Conservation (phyloP, 2,888 invertebrate species). For the Apoderus coryli region DNA sequence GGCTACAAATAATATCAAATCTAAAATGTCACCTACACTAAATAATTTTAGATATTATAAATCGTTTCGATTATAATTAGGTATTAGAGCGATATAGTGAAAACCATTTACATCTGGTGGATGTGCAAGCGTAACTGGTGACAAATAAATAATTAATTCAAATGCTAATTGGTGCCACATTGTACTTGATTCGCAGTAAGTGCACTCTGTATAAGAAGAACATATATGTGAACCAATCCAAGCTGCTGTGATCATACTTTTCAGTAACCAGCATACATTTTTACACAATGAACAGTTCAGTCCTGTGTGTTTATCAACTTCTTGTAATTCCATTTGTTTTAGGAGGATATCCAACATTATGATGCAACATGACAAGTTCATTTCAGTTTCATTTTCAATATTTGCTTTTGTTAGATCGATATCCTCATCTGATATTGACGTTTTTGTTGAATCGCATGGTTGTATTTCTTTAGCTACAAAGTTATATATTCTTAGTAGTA, state of each 20-base stretch:
- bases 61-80: no score
- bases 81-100: no score
- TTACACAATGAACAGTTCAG: constrained; percentile 60
- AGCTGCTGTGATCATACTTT: constrained; percentile 59
- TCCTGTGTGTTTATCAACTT: constrained; percentile 67
- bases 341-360: constrained; percentile 90
- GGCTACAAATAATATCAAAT: constrained; percentile 31
- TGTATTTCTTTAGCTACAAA: constrained; percentile 13
- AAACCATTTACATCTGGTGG: constrained; percentile 54
- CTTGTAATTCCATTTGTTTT: constrained; percentile 87
- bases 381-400: constrained; percentile 54
- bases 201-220: constrained; percentile 56
- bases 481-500: constrained; percentile 4
- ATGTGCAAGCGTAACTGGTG: constrained; percentile 56
- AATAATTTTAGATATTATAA: no score
- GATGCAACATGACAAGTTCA: constrained; percentile 87
- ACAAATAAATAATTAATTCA: constrained; percentile 64
- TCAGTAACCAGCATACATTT: constrained; percentile 58
- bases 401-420: constrained; percentile 46
- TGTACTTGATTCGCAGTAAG: constrained; percentile 83
- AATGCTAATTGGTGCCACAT: constrained; percentile 89
- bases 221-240: constrained; percentile 55
- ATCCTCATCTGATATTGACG: constrained; percentile 55
- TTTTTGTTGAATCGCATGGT: constrained; percentile 42
- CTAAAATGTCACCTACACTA: neutral